A percentile compares a stretch with the other conserved stretches of the same genome.
These are phyloP conservation scores for Diarsia dahlii DNA, from an alignment of 2,888 invertebrate species.

Conservation along the genomic window DNA sequence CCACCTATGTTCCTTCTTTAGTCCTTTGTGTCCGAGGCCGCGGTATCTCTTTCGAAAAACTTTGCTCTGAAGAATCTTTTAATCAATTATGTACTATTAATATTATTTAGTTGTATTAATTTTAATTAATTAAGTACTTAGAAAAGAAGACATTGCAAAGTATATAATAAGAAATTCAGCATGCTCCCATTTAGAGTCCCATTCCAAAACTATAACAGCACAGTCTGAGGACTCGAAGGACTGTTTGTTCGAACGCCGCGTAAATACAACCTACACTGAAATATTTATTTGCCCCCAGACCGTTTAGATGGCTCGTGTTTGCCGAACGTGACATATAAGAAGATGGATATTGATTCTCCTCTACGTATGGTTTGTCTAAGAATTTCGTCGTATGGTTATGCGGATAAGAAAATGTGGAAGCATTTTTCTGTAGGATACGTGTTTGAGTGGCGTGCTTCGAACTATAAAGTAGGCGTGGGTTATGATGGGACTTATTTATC, in stretches of 20 bases:
- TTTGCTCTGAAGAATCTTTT: neutral
- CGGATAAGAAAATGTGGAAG: constrained; percentile 60
- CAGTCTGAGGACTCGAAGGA: constrained; percentile 51
- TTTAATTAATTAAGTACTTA: no score
- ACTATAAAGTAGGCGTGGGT: constrained; percentile 55
- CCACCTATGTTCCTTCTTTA: no score
- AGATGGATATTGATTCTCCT: constrained; percentile 69
- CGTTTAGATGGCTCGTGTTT: constrained; percentile 72
- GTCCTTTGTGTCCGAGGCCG: no score
- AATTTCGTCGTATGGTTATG: constrained; percentile 62
- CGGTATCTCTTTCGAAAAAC: no score
- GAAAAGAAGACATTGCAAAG: neutral
- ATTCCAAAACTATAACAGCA: constrained; percentile 64
- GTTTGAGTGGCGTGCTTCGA: constrained; percentile 53
- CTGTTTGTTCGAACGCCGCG: constrained; percentile 64
- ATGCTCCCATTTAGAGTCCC: constrained; percentile 7
- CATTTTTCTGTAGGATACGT: constrained; percentile 61
- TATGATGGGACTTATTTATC: constrained; percentile 53
- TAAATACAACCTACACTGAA: constrained; percentile 74
- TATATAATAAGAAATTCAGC: constrained; percentile 45
- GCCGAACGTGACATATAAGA: constrained; percentile 74
- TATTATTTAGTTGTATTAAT: no score
- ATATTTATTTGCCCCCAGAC: constrained; percentile 74
- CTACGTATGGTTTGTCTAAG: constrained; percentile 66
- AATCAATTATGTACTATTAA: no score